Conservation (phyloP, 1,140 invertebrate species). For the Goniozus legneri region DNA sequence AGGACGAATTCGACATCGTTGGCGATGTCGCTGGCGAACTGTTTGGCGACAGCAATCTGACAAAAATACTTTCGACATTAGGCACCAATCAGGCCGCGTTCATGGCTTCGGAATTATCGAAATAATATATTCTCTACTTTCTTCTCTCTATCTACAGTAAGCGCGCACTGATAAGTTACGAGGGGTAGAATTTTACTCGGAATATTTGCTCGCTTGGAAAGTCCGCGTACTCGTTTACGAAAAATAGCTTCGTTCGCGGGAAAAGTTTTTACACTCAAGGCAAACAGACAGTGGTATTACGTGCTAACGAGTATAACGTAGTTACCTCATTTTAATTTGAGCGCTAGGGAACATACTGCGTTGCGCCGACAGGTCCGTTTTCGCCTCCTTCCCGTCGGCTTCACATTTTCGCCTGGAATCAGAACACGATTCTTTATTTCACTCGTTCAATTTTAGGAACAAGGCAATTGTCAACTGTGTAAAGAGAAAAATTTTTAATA, state of each 20-base stretch:
- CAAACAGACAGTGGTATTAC: no score
- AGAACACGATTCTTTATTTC: slow-evolving; percentile 20
- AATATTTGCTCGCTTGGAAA: no score
- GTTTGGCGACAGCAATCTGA: slow-evolving; percentile 63
- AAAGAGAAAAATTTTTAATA: no score
- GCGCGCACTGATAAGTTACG: no score
- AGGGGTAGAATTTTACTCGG: no score
- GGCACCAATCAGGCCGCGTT: slow-evolving; percentile 6
- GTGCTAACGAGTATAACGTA: no score
- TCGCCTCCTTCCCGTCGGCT: slow-evolving; percentile 61
- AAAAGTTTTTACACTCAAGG: no score
- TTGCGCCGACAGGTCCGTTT: slow-evolving; percentile 58
- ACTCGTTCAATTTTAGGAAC: no score
- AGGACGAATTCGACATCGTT: slow-evolving; percentile 65
- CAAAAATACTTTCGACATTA: slow-evolving; percentile 34
- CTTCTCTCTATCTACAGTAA: background rate
- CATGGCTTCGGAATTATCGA: background rate
- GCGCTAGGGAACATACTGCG: slow-evolving; percentile 62
- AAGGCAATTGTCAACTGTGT: no score
- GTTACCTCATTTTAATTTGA: slow-evolving; percentile 67
- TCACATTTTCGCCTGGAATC: slow-evolving; percentile 58
- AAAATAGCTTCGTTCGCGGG: no score
- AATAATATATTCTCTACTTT: background rate
- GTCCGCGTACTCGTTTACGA: no score
- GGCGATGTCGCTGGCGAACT: slow-evolving; percentile 67